Evolutionary conservation across 2,888 invertebrate genomes (phyloP).

Genomic region (Gastracanthus pulcherrimus): DNA sequence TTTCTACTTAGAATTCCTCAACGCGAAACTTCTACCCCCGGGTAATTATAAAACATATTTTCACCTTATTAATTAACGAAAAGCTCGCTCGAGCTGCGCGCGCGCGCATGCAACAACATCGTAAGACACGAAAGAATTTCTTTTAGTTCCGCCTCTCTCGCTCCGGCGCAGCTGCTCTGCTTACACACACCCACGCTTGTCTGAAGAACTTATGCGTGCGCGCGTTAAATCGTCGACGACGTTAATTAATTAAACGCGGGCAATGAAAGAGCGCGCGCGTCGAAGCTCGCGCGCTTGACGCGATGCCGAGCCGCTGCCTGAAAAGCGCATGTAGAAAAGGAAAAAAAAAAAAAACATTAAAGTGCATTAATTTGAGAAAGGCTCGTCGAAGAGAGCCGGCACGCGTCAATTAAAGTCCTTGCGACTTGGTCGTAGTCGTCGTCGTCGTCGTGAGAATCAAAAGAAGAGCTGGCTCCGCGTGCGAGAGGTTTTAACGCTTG

Average conservation of each 20-base stretch:
- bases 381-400: slow-evolving; percentile 37
- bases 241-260: slow-evolving; percentile 55
- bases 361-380: slow-evolving; percentile 45
- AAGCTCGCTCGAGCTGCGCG: not conserved
- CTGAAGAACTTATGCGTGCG: not conserved
- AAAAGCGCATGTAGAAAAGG: not conserved
- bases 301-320: not conserved
- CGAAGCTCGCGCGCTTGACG: slow-evolving; percentile 9
- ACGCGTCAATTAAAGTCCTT: slow-evolving; percentile 52
- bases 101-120: not conserved
- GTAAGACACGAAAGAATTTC: slow-evolving; percentile 51
- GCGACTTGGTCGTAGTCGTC: too few relatives aligned
- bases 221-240: slow-evolving; percentile 29
- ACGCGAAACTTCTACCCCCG: not conserved
- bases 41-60: slow-evolving; percentile 39
- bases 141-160: slow-evolving; percentile 4
- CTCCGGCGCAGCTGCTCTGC: not conserved
- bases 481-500: slow-evolving; percentile 1
- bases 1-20: slow-evolving; percentile 23
- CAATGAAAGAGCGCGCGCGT: slow-evolving; percentile 43
- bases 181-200: not conserved
- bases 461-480: too few relatives aligned
- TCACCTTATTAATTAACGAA: slow-evolving; percentile 49
- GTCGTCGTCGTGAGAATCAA: not conserved
- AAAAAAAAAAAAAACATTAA: slow-evolving; percentile 9